Evolutionary conservation across 2,888 invertebrate genomes (phyloP).

Genomic region (Isotomurus palustris): DNA sequence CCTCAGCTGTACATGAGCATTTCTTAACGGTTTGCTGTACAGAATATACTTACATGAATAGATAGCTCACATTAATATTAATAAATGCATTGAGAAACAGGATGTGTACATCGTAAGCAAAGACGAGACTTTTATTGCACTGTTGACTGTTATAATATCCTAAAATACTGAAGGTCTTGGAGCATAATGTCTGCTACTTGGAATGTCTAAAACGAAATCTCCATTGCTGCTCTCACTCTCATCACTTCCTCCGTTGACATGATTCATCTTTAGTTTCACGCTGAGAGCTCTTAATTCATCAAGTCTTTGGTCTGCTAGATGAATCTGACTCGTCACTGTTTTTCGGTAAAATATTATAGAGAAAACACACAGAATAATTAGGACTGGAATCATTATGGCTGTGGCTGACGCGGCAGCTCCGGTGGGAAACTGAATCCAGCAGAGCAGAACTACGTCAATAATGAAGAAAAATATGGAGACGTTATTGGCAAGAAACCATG

Average conservation of each 20-base stretch:
- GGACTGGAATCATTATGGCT: constrained; percentile 38
- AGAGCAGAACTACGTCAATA: constrained; percentile 41
- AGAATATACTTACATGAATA: too few species aligned
- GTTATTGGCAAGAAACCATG: constrained; percentile 42
- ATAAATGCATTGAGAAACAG: too few species aligned
- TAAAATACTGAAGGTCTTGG: too few species aligned
- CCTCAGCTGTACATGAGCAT: too few species aligned
- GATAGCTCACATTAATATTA: too few species aligned
- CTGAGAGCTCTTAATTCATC: constrained; percentile 33
- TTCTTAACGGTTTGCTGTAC: too few species aligned
- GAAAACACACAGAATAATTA: constrained; percentile 36
- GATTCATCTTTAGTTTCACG: constrained; percentile 14
- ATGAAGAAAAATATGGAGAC: constrained; percentile 42
- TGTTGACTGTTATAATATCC: background rate
- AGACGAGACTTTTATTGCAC: background rate
- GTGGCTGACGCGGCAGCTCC: constrained; percentile 33
- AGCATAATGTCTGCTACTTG: too few species aligned
- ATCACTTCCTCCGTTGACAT: background rate
- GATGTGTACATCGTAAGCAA: too few species aligned
- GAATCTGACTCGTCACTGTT: constrained; percentile 39
- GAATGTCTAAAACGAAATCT: too few species aligned
- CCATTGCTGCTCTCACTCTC: background rate
- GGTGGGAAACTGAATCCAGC: constrained; percentile 41
- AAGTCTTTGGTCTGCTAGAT: constrained; percentile 24
- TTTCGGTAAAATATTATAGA: constrained; percentile 42